These are phyloP conservation scores for Macrochelys suwanniensis DNA, from an alignment of 2,797 vertebrate species.

Conservation along the genomic window DNA sequence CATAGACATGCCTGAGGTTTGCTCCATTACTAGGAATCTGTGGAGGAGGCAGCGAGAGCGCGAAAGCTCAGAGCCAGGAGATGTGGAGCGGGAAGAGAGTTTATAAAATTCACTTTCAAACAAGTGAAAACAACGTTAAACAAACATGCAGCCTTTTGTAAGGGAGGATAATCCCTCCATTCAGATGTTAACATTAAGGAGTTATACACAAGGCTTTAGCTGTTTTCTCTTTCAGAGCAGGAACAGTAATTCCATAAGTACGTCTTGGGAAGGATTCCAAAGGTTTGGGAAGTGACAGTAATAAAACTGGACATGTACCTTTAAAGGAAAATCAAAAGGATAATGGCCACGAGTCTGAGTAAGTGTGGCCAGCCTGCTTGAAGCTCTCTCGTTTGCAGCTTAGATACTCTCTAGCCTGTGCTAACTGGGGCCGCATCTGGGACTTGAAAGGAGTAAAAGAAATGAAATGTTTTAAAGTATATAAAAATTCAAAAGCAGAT, in stretches of 20 bases:
- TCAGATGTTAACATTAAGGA: conserved; percentile 68
- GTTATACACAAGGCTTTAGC: conserved; percentile 60
- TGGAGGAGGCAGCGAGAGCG: accelerated
- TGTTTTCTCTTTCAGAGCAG: conserved; percentile 63
- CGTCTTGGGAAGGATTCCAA: conserved; percentile 64
- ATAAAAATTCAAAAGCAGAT: neutral
- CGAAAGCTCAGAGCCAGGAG: neutral
- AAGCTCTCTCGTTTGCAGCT: neutral
- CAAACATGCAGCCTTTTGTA: conserved; percentile 44
- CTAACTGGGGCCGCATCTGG: neutral
- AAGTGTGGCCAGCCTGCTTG: accelerated
- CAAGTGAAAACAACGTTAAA: conserved; percentile 29
- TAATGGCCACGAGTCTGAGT: accelerated
- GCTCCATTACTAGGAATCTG: neutral
- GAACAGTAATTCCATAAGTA: conserved; percentile 62
- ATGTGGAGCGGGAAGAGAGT: neutral
- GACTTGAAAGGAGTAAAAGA: neutral
- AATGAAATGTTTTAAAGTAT: neutral
- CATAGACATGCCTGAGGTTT: too few species aligned
- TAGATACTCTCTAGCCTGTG: neutral
- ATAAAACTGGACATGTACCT: conserved; percentile 34
- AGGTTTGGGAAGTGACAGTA: conserved; percentile 20
- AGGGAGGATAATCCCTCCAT: conserved; percentile 60
- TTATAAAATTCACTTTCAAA: conserved; percentile 38
- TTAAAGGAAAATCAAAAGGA: neutral